phyloP scores from a whole-genome alignment of 2,113 vertebrate genomes.

The Plecturocebus donacophilus region DNA sequence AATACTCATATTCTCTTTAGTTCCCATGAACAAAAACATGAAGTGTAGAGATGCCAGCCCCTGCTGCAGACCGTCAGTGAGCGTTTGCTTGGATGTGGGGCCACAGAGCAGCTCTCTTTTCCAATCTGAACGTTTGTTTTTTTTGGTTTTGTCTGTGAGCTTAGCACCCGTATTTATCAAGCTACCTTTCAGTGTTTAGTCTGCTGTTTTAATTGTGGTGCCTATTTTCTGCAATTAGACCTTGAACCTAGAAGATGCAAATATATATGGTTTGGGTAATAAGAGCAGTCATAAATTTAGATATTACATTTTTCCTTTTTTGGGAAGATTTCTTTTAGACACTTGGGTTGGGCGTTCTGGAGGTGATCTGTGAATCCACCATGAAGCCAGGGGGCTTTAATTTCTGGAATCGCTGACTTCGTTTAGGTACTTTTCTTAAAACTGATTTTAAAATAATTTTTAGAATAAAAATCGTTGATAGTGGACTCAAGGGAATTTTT shows the following conservation, averaged over 20 bases:
- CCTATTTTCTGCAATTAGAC: not conserved
- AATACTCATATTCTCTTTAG: rapidly evolving
- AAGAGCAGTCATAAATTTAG: not conserved
- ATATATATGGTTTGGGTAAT: too few relatives aligned
- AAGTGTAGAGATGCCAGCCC: rapidly evolving
- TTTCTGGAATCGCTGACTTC: not conserved
- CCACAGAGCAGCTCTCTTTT: rapidly evolving
- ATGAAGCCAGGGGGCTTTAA: not conserved
- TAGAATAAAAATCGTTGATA: not conserved
- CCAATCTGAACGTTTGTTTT: too few relatives aligned
- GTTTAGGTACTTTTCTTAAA: not conserved
- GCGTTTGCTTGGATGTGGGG: rapidly evolving
- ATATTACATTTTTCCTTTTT: not conserved
- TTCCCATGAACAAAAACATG: not conserved
- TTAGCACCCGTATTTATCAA: not conserved
- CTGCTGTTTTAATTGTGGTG: not conserved
- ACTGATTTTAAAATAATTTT: not conserved
- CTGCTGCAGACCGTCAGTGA: rapidly evolving
- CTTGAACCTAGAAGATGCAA: not conserved
- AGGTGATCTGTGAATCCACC: too few relatives aligned
- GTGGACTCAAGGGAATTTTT: not conserved
- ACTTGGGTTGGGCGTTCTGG: not conserved
- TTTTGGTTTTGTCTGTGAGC: not conserved
- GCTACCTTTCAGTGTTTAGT: rapidly evolving
- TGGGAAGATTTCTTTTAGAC: not conserved